Evolutionary conservation across 2,797 vertebrate species (phyloP).

Genomic region (Enteromius radiatus): DNA sequence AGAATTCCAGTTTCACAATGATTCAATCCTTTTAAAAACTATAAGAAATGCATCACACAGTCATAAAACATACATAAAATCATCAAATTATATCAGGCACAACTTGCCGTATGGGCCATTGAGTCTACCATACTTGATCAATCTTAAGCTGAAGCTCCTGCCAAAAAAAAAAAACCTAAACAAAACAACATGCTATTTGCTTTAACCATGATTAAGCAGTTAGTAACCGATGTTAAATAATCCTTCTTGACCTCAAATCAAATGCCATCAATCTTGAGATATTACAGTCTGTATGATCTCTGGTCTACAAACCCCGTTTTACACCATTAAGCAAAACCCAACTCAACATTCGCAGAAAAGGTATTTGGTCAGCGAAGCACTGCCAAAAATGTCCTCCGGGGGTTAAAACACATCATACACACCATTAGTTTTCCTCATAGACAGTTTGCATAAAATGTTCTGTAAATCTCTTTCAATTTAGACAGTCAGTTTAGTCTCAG

Average conservation of each 20-base stretch:
- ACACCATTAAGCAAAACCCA: slow-evolving; percentile 49
- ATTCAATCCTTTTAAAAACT: slow-evolving; percentile 11
- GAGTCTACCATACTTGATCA: not conserved
- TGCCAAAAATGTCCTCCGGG: not conserved
- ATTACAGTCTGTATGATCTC: slow-evolving; percentile 40
- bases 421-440: slow-evolving; percentile 11
- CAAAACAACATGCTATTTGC: slow-evolving; percentile 40
- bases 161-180: slow-evolving; percentile 39
- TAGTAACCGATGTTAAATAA: slow-evolving; percentile 36
- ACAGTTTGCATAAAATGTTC: slow-evolving; percentile 23
- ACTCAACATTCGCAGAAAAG: slow-evolving; percentile 29
- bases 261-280: slow-evolving; percentile 52
- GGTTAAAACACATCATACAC: slow-evolving; percentile 22
- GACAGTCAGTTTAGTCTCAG: slow-evolving; percentile 6
- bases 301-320: slow-evolving; percentile 21
- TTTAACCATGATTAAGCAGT: slow-evolving; percentile 29
- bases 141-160: slow-evolving; percentile 16
- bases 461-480: slow-evolving; percentile 26
- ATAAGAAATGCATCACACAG: slow-evolving; percentile 12
- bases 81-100: slow-evolving; percentile 33
- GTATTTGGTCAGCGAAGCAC: not conserved
- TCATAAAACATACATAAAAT: slow-evolving; percentile 38
- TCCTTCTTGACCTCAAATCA: slow-evolving; percentile 37
- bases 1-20: not conserved
- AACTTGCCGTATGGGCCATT: slow-evolving; percentile 29